Conservation (phyloP, 2,888 invertebrate species). For the Macaria liturata region DNA sequence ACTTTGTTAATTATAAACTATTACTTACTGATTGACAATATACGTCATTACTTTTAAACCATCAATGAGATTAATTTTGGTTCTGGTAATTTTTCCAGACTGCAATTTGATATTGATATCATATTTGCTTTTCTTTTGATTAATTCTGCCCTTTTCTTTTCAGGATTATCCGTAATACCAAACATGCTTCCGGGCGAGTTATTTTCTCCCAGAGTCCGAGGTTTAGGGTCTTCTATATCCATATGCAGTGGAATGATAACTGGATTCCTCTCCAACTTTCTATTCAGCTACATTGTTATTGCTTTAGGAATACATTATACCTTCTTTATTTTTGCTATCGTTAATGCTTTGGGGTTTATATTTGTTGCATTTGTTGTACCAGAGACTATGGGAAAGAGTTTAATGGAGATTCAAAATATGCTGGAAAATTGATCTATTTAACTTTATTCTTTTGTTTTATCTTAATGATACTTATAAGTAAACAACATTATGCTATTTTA, state of each 20-base stretch:
- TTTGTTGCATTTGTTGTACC: slow-evolving; percentile 41
- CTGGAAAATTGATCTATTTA: background rate
- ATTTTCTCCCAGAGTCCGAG: slow-evolving; percentile 39
- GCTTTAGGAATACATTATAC: slow-evolving; percentile 31
- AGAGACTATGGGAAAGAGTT: slow-evolving; percentile 45
- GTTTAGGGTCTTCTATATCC: slow-evolving; percentile 35
- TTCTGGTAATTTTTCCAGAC: no score
- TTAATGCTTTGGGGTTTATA: slow-evolving; percentile 27
- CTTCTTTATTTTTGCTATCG: slow-evolving; percentile 39
- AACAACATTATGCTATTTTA: no score
- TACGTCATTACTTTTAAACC: no score
- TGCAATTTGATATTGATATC: no score
- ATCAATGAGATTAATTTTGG: no score
- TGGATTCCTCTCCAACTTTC: slow-evolving; percentile 22
- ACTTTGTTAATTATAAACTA: no score
- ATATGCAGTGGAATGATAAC: slow-evolving; percentile 15
- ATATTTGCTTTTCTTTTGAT: no score
- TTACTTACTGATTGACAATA: no score
- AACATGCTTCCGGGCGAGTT: slow-evolving; percentile 39
- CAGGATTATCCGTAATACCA: slow-evolving; percentile 22
- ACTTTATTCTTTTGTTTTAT: no score
- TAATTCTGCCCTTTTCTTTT: background rate
- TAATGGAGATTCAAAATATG: slow-evolving; percentile 41
- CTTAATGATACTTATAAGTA: no score
- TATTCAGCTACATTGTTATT: slow-evolving; percentile 31